phyloP scores from a whole-genome alignment of 2,888 invertebrate species.

The Halictus ligatus region DNA sequence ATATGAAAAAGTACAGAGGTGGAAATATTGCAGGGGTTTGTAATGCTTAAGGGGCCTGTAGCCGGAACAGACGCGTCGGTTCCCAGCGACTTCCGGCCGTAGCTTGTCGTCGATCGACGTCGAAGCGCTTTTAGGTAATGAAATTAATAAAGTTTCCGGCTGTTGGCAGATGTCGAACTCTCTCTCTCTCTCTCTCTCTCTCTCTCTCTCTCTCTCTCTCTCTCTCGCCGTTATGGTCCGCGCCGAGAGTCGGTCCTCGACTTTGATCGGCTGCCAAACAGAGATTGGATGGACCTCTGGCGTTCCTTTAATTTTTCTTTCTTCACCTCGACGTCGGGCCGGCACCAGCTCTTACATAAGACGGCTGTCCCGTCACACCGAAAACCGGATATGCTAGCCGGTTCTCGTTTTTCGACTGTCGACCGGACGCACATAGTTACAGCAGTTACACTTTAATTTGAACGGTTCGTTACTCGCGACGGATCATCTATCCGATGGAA shows the following conservation, averaged over 20 bases:
- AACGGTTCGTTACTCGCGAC: background rate
- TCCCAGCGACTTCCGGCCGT: background rate
- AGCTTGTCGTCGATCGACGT: constrained; percentile 35
- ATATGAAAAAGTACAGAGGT: too few relatives aligned
- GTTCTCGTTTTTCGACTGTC: background rate
- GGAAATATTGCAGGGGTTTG: too few relatives aligned
- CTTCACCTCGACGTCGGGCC: background rate
- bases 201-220: background rate
- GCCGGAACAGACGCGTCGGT: background rate
- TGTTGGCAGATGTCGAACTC: constrained; percentile 43
- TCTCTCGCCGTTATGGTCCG: background rate
- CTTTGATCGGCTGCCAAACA: constrained; percentile 61
- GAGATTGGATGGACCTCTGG: constrained; percentile 53
- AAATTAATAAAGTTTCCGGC: constrained; percentile 63
- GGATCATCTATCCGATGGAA: background rate
- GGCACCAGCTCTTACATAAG: constrained; percentile 21
- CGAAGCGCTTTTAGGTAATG: constrained; percentile 62
- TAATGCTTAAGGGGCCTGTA: background rate
- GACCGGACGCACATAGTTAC: background rate
- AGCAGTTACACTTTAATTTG: background rate
- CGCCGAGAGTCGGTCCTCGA: background rate
- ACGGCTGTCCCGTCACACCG: background rate
- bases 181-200: background rate
- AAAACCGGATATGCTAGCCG: background rate
- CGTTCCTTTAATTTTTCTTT: constrained; percentile 14